Evolutionary conservation across 1,140 invertebrate genomes (phyloP), one percentile per base, ranked within the genome.

Genomic region (Zaprionus lachaisei): DNA sequence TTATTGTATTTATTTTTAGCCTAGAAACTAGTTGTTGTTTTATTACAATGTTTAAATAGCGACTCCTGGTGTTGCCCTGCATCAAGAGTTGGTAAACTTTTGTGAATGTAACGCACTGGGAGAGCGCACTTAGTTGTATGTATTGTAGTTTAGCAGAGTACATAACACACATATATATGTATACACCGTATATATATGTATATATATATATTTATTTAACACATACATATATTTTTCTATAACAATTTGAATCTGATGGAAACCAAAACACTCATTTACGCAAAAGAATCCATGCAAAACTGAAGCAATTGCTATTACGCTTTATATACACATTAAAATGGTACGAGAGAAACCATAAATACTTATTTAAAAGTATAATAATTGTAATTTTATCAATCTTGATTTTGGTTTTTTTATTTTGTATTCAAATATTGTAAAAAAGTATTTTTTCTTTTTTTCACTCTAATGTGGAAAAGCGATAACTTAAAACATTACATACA

Each of bases 1-100:
- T 89, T 89, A 89, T 89, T 89, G 75, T 89, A 89, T 89, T 90
- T 90, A 90, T 89, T 84, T 83, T 49, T 79, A 89, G 79, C 28
- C 55, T 89, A 89, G 84, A 38, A 49, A 73, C 65, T 89, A 89
- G 81, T 81, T 84, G 85, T 87, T 87, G 81, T 90, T 90, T 90
- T 90, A 90, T 77, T 90, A 90, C 81, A 90, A 80, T 84, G 85
- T 84, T 85, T 85, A 67, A 69, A 70, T 24, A 56, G 68, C 68
- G 54, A 38, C 17, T 60, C 49, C 51, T 54, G n/a, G 17, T 67
- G 56, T 77, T 64, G 61, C 31, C 47, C 68, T 72, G 62, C 44
- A 34, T 49, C 79, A 70, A 85, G 58, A 62, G 51, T 64, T 64
- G 64, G 11, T 26, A 31, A 55, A 24, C n/a, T 47, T 62, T 55